phyloP scores from a whole-genome alignment of 2,797 vertebrate species.

The Naso thynnoides region DNA sequence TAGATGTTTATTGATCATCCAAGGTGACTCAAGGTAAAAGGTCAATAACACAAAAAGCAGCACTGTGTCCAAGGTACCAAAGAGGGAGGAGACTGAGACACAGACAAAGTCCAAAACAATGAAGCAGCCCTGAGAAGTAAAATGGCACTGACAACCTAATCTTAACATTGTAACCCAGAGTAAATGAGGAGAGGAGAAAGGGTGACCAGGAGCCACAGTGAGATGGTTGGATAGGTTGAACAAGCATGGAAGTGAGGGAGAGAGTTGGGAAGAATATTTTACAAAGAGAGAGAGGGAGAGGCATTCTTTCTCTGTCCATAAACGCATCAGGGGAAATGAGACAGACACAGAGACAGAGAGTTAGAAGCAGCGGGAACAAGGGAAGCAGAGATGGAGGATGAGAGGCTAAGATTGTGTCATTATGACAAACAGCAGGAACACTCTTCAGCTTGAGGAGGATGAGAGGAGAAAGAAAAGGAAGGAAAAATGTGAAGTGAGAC shows the following conservation, averaged over 20 bases:
- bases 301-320: constrained; percentile 62
- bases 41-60: constrained; percentile 65
- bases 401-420: constrained; percentile 80
- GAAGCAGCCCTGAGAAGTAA: constrained; percentile 71
- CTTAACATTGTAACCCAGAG: constrained; percentile 76
- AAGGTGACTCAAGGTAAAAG: constrained; percentile 73
- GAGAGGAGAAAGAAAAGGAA: constrained; percentile 57
- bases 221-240: constrained; percentile 56
- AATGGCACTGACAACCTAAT: constrained; percentile 82
- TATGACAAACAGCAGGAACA: constrained; percentile 80
- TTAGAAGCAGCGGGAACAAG: constrained; percentile 58
- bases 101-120: constrained; percentile 76
- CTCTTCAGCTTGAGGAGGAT: constrained; percentile 71
- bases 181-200: constrained; percentile 74
- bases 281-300: constrained; percentile 32
- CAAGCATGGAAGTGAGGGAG: constrained; percentile 54
- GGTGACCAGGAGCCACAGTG: constrained; percentile 54
- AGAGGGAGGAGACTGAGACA: constrained; percentile 47
- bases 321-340: constrained; percentile 71
- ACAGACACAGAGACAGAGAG: constrained; percentile 57
- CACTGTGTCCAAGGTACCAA: constrained; percentile 53
- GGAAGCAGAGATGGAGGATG: constrained; percentile 63
- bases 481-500: constrained; percentile 42
- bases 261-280: constrained; percentile 63
- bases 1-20: constrained; percentile 53